Conservation (phyloP, 2,888 invertebrate genomes). For the Byasa hedistus region DNA sequence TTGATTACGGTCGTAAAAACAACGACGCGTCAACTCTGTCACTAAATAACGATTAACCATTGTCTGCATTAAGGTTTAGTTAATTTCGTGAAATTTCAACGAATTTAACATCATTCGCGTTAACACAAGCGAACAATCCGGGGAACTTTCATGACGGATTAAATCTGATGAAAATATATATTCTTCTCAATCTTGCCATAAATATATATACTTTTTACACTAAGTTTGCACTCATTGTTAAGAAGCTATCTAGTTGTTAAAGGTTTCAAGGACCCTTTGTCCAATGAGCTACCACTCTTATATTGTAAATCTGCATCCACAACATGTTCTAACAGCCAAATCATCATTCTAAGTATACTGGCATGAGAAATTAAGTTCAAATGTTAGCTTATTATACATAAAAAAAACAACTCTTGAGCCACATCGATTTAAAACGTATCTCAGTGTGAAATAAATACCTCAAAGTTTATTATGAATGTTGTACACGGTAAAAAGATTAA, state of each 20-base stretch:
- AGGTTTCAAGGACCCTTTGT: too few species aligned
- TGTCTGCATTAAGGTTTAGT: slow-evolving; percentile 44
- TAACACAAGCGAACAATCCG: slow-evolving; percentile 19
- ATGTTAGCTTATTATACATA: slow-evolving; percentile 16
- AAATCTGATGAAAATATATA: neutral
- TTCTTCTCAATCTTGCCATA: too few species aligned
- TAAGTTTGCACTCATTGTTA: too few species aligned
- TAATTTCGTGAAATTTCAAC: slow-evolving; percentile 37
- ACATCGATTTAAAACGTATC: slow-evolving; percentile 27
- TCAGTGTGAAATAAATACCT: slow-evolving; percentile 23
- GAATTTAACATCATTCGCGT: neutral
- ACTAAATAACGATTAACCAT: slow-evolving; percentile 55
- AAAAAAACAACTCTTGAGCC: slow-evolving; percentile 36
- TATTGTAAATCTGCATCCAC: too few species aligned
- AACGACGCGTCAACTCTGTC: slow-evolving; percentile 56
- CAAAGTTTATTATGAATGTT: slow-evolving; percentile 61
- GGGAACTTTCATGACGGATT: slow-evolving; percentile 39
- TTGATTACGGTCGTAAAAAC: slow-evolving; percentile 69
- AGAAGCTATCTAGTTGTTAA: too few species aligned
- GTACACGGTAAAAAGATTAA: slow-evolving; percentile 69
- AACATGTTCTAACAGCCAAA: too few species aligned
- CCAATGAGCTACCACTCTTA: too few species aligned
- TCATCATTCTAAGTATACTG: slow-evolving; percentile 47
- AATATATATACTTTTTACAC: too few species aligned
- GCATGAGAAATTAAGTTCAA: slow-evolving; percentile 58